Conservation (phyloP, 2,888 invertebrate species). For the Malthinus seriepunctatus region DNA sequence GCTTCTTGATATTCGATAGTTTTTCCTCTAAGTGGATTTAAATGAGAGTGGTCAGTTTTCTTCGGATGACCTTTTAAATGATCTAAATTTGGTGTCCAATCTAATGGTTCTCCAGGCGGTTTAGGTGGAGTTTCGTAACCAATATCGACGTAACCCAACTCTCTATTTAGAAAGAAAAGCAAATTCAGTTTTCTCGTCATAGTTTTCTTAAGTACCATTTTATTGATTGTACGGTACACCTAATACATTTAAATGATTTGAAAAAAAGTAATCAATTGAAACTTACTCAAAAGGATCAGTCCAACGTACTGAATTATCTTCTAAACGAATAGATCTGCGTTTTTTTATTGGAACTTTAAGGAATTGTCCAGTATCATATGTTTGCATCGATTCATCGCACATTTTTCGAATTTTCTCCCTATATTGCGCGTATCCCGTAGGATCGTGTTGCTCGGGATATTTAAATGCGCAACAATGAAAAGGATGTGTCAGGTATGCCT, state of each 20-base stretch:
- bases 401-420: slow-evolving; percentile 57
- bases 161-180: background rate
- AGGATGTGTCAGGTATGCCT: slow-evolving; percentile 78
- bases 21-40: slow-evolving; percentile 39
- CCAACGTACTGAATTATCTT: slow-evolving; percentile 9
- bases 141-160: slow-evolving; percentile 8
- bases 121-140: slow-evolving; percentile 20
- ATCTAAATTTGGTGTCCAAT: slow-evolving; percentile 35
- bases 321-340: slow-evolving; percentile 3
- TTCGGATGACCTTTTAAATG: slow-evolving; percentile 33
- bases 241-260: background rate
- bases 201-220: too few relatives aligned
- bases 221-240: too few relatives aligned
- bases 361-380: slow-evolving; percentile 36
- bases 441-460: slow-evolving; percentile 80
- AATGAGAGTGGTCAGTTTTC: slow-evolving; percentile 31
- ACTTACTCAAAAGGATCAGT: slow-evolving; percentile 19
- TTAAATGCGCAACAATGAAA: slow-evolving; percentile 91
- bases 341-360: background rate
- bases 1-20: slow-evolving; percentile 38
- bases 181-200: background rate
- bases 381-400: slow-evolving; percentile 35
- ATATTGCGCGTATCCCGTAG: slow-evolving; percentile 66
- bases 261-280: background rate
- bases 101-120: slow-evolving; percentile 28